These are phyloP conservation scores for Aspiorhynchus laticeps DNA, from an alignment of 2,113 vertebrate species.

Conservation along the genomic window DNA sequence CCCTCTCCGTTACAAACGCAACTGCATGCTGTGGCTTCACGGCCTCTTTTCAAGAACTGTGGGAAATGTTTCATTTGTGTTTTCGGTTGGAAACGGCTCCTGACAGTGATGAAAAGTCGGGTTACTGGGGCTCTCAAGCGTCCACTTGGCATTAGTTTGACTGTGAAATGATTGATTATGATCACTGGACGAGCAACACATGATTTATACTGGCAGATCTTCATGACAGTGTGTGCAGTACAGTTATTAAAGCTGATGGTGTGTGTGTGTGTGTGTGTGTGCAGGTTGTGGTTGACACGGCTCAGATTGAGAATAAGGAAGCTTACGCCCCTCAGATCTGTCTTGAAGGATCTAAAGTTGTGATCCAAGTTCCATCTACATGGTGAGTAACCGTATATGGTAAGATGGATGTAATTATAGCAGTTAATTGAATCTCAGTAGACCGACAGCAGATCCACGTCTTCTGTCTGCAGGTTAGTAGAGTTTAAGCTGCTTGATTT, in stretches of 20 bases:
- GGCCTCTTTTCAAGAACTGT: slow-evolving; percentile 72
- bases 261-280: slow-evolving; percentile 46
- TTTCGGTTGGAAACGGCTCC: not conserved
- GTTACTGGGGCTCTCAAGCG: not conserved
- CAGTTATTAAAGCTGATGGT: slow-evolving; percentile 41
- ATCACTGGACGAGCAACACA: not conserved
- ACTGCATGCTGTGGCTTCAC: not conserved
- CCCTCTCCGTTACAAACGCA: slow-evolving; percentile 59
- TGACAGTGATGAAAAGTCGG: not conserved
- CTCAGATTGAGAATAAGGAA: slow-evolving; percentile 98
- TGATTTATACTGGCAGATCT: not conserved
- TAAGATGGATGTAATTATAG: not conserved
- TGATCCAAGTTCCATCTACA: slow-evolving; percentile 98
- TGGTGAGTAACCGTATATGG: slow-evolving; percentile 79
- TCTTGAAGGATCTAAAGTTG: slow-evolving; percentile 90
- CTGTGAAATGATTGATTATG: slow-evolving; percentile 13
- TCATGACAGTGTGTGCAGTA: not conserved
- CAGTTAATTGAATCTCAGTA: not conserved
- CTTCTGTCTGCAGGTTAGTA: not conserved
- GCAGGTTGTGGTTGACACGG: slow-evolving; percentile 98
- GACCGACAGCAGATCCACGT: not conserved
- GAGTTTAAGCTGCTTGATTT: not conserved
- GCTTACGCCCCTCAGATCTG: slow-evolving; percentile 97
- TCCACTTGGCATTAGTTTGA: not conserved
- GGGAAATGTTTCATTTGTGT: slow-evolving; percentile 20